A percentile compares a stretch with the other conserved stretches of the same genome.
Evolutionary conservation across 2,888 invertebrate species (phyloP).

Genomic region (Pachycephus smyrnensis): DNA sequence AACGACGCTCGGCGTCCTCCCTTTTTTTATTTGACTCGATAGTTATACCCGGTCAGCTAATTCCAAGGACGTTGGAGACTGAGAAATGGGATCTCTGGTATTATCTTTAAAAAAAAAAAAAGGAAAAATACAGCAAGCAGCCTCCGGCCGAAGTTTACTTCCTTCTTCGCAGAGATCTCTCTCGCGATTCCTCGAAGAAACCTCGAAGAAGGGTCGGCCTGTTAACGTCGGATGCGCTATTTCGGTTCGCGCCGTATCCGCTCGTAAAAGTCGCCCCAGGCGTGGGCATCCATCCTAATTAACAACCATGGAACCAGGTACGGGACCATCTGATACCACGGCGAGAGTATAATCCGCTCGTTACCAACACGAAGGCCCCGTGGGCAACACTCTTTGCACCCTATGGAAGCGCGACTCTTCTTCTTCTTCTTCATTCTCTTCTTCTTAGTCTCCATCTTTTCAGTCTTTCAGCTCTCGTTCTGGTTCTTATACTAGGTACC

Average conservation of each 20-base stretch:
- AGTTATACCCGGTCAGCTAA: background rate
- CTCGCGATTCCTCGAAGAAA: conserved; percentile 53
- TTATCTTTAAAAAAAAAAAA: background rate
- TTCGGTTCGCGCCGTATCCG: conserved; percentile 61
- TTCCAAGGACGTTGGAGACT: background rate
- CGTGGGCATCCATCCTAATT: conserved; percentile 67
- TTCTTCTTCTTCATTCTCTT: background rate
- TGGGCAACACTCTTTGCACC: conserved; percentile 30
- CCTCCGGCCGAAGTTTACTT: conserved; percentile 27
- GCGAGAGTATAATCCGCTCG: conserved; percentile 62
- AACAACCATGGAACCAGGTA: conserved; percentile 63
- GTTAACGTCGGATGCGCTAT: conserved; percentile 56
- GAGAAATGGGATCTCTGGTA: background rate
- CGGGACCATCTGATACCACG: conserved; percentile 63
- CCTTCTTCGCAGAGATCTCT: conserved; percentile 47
- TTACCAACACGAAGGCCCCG: conserved; percentile 62
- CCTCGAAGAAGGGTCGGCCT: conserved; percentile 36
- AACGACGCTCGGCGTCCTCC: background rate
- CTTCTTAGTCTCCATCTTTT: background rate
- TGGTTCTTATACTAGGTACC: background rate
- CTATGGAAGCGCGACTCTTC: background rate
- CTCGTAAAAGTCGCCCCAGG: conserved; percentile 66
- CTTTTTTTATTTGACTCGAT: background rate
- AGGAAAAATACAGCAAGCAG: background rate
- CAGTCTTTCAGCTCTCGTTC: background rate